Conservation (phyloP, 2,113 vertebrate species). For the Lates calcarifer region DNA sequence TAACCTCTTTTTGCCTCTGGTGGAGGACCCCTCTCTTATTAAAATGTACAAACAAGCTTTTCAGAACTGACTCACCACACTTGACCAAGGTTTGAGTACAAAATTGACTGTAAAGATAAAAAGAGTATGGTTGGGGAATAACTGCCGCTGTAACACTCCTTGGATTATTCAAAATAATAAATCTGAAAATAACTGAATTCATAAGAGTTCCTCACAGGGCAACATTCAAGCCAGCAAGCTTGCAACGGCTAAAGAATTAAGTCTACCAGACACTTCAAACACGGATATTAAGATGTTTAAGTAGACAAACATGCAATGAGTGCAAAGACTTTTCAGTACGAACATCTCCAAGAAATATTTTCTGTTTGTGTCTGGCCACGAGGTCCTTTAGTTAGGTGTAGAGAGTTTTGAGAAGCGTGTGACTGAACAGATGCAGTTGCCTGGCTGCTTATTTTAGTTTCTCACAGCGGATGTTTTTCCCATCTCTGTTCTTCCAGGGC, state of each 20-base stretch:
- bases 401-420: conserved; percentile 35
- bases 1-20: not conserved
- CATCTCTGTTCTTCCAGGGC: conserved; percentile 51
- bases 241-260: not conserved
- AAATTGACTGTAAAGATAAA: not conserved
- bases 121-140: not conserved
- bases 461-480: conserved; percentile 55
- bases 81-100: conserved; percentile 6
- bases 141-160: not conserved
- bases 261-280: conserved; percentile 44
- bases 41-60: conserved; percentile 40
- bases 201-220: not conserved
- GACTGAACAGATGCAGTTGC: conserved; percentile 50
- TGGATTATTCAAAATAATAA: not conserved
- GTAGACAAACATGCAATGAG: conserved; percentile 33
- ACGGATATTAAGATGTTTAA: conserved; percentile 36
- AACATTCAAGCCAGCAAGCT: conserved; percentile 9
- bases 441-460: conserved; percentile 57
- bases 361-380: conserved; percentile 27
- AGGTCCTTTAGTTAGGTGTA: conserved; percentile 38
- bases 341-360: conserved; percentile 52
- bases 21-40: conserved; percentile 16
- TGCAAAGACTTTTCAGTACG: conserved; percentile 27
- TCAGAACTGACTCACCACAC: conserved; percentile 3
- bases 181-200: not conserved